Evolutionary conservation across 2,888 invertebrate genomes (phyloP), one percentile per base, ranked within the genome.

Genomic region (Hybos culiciformis): DNA sequence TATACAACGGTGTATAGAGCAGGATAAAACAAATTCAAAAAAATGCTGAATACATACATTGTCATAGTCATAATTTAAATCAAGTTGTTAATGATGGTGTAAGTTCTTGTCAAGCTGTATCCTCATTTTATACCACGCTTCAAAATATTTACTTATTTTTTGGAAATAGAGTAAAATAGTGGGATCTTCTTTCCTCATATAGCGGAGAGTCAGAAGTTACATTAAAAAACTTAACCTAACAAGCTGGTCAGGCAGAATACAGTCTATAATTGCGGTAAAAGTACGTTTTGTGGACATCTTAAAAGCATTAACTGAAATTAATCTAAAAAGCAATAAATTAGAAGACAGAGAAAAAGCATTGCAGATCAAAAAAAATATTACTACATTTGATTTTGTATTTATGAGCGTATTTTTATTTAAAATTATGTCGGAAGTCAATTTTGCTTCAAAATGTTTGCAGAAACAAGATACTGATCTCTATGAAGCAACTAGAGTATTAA

Each of bases 1-100:
- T 21, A 9, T 39, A 39, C 39, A 39, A 14, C 19, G 39, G 20
- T 31, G 39, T 39, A 20, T 20, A 31, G 29, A 31, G 14, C 19
- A 18, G 51, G 32, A 33, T 33, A 41, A 52, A 51, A 45, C 50
- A 53, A 47, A 50, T 52, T 39, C 50, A 54, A 49, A 48, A 52
- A 38, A 53, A 52, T 42, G 54, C 34, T 23, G 41, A 33, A 26
- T 41, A 24, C 34, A 17, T 42, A 24, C 37, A 42, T 37, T 42
- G 38, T 36, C 18, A 24, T 26, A 37, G 26, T 37, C 42, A 37
- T 42, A 38, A 37, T 37, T 42, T 37, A 41, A 41, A 41, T 37
- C 21, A 32, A 19, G 38, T 42, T 15, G 4, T 29, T 24, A 42
- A 38, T 26, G 42, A 38, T 29, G 23, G 24, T 24, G 38, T 37